These are phyloP conservation scores for Panulirus ornatus DNA, from an alignment of 1,140 invertebrate species.

Conservation along the genomic window DNA sequence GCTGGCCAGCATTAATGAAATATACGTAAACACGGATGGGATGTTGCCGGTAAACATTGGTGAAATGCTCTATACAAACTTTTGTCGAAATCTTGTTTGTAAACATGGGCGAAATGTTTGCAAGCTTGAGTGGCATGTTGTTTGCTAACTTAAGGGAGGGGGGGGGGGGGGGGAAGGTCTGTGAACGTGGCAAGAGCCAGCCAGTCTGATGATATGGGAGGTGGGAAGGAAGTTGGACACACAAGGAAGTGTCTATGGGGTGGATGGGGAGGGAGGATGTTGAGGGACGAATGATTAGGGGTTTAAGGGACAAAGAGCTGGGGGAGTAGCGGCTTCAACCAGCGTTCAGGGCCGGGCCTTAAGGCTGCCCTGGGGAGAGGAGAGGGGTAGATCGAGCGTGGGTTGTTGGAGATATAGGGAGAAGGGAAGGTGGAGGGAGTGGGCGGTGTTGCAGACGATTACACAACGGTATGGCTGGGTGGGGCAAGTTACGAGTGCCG, in stretches of 20 bases:
- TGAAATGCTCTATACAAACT: too few species aligned
- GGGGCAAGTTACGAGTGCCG: neutral
- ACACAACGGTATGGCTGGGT: slow-evolving; percentile 8
- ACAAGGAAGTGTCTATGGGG: neutral
- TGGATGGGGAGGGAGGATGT: neutral
- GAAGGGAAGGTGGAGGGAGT: neutral
- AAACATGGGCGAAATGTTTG: too few species aligned
- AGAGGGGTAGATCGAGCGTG: neutral
- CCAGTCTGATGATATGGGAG: neutral
- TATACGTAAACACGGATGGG: too few species aligned
- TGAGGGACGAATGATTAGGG: neutral
- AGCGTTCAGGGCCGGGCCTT: neutral
- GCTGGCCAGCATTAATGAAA: too few species aligned
- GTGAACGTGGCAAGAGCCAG: neutral
- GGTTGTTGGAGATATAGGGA: neutral
- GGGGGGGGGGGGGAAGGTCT: too few species aligned
- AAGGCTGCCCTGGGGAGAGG: neutral
- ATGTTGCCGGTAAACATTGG: too few species aligned
- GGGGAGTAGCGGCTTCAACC: neutral
- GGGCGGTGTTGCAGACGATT: neutral
- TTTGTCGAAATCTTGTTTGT: too few species aligned
- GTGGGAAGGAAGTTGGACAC: neutral
- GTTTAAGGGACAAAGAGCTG: neutral
- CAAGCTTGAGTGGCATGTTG: too few species aligned
- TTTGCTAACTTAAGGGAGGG: neutral